A percentile compares a stretch with the other conserved stretches of the same genome.
Conservation (phyloP, 2,113 vertebrate species). For the Corythoichthys haematopterus region DNA sequence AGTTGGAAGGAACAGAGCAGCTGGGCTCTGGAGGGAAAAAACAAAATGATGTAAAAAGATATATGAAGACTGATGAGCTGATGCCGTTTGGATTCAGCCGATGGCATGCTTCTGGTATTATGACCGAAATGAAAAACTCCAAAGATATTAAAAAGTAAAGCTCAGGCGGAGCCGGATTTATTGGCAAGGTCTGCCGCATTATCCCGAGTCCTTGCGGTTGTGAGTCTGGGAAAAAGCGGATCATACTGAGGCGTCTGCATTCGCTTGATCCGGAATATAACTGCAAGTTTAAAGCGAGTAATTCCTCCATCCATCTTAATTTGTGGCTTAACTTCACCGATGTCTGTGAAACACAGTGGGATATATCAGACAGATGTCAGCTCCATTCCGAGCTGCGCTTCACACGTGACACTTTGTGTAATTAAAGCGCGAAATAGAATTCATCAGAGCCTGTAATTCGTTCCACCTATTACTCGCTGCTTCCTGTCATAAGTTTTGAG, state of each 20-base stretch:
- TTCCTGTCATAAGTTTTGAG: slow-evolving; percentile 22
- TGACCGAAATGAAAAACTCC: slow-evolving; percentile 25
- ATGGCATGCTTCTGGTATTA: slow-evolving; percentile 7
- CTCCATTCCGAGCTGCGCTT: slow-evolving; percentile 12
- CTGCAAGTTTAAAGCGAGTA: background rate
- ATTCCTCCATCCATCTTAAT: background rate
- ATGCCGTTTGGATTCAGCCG: slow-evolving; percentile 8
- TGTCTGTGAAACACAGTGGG: no score
- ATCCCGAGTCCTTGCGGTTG: slow-evolving; percentile 10
- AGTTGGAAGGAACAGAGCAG: slow-evolving; percentile 12
- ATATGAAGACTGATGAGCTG: slow-evolving; percentile 10
- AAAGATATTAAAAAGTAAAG: slow-evolving; percentile 29
- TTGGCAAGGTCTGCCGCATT: slow-evolving; percentile 22
- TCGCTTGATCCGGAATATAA: background rate
- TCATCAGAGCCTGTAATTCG: slow-evolving; percentile 30
- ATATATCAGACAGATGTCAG: slow-evolving; percentile 24
- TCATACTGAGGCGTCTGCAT: background rate
- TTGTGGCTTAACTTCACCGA: background rate
- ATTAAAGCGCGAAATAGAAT: slow-evolving; percentile 36
- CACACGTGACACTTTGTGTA: slow-evolving; percentile 24
- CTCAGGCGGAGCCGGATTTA: slow-evolving; percentile 37
- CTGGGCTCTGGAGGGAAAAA: slow-evolving; percentile 10
- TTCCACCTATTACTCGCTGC: slow-evolving; percentile 27
- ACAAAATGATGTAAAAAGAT: slow-evolving; percentile 18
- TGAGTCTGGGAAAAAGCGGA: background rate